Evolutionary conservation across 2,888 invertebrate genomes (phyloP), one percentile per base, ranked within the genome.

Genomic region (Sphaerophoria rueppellii): DNA sequence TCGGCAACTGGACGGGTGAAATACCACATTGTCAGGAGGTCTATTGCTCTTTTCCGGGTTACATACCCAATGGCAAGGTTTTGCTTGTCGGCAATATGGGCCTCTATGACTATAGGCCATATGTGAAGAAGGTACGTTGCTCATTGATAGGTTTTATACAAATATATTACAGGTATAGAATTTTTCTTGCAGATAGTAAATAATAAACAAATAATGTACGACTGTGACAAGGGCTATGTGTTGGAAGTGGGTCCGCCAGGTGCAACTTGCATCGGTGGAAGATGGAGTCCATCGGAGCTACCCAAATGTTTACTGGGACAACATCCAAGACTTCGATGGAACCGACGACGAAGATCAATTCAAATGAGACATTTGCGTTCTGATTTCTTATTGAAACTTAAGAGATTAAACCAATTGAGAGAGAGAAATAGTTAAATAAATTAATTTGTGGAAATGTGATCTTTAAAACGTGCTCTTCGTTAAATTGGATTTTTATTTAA

Each of bases 31-130:
- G 99, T 89, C 95, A 95, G 89, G 96, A 96, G 93, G 97, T 98
- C 0, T 98, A 96, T 90, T 98, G 98, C 89, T 96, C 97, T 0
- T 98, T 97, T 91, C 98, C 98, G 11, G 98, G 98, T 0, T 95
- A 95, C 87, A 95, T 98, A 54, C 94, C 95, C 81, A 95, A 98
- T 89, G 98, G 98, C 0, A 97, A 97, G 91, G 97, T 98, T 0
- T 93, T 98, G 4, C 93, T 98, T 0, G 98, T 98, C 0, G 98
- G 98, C 4, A 98, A 98, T 90, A 98, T 98, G 97, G 98, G 98
- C 0, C 93, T 98, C 50, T 99, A 98, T 91, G 98, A 98, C 91
- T 99, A 99, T 90, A 93, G 98, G 70, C 96, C 97, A 0, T 99
- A 99, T 90, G 98, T 99, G 0, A 95, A 95, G 89, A 97, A 96